Evolutionary conservation across 23 tunicate species (phyloP).

Genomic region (Phallusia fumigata): DNA sequence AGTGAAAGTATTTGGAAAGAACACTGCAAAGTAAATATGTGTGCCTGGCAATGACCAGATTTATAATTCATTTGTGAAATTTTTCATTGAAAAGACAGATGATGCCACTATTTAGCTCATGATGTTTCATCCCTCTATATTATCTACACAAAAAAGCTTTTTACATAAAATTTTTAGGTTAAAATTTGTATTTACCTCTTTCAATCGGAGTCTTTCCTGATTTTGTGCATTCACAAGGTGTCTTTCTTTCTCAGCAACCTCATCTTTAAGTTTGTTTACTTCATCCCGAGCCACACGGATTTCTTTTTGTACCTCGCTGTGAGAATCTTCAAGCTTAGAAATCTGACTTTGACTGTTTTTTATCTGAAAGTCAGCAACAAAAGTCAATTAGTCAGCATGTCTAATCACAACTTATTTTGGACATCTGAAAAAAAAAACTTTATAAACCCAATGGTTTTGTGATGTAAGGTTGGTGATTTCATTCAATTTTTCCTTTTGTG

Average conservation of each 20-base stretch:
- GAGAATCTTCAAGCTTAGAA: constrained; percentile 47
- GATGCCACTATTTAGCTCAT: too few species aligned
- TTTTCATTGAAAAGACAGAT: too few species aligned
- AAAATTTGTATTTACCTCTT: too few species aligned
- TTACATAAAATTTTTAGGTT: too few species aligned
- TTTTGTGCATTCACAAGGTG: constrained; percentile 27
- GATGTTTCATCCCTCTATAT: too few species aligned
- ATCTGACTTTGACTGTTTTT: constrained; percentile 38
- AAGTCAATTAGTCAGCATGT: not conserved
- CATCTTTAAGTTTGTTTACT: constrained; percentile 21
- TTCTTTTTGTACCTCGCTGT: constrained; percentile 27
- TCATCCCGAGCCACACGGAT: constrained; percentile 26
- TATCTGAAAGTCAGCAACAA: constrained; percentile 24
- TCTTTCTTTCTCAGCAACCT: constrained; percentile 29
- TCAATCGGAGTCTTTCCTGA: constrained; percentile 40
- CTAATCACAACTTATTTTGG: not conserved
- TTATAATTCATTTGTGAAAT: too few species aligned
- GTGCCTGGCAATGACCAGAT: too few species aligned
- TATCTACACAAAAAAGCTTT: too few species aligned
- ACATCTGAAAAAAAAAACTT: not conserved
- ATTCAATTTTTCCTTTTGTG: too few species aligned
- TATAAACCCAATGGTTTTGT: not conserved
- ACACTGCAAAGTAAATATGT: too few species aligned
- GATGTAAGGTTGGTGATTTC: too few species aligned
- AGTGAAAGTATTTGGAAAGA: too few species aligned